Base-by-base conservation (phyloP, 2,113 vertebrate species). In the Ploceus nigricollis region DNA sequence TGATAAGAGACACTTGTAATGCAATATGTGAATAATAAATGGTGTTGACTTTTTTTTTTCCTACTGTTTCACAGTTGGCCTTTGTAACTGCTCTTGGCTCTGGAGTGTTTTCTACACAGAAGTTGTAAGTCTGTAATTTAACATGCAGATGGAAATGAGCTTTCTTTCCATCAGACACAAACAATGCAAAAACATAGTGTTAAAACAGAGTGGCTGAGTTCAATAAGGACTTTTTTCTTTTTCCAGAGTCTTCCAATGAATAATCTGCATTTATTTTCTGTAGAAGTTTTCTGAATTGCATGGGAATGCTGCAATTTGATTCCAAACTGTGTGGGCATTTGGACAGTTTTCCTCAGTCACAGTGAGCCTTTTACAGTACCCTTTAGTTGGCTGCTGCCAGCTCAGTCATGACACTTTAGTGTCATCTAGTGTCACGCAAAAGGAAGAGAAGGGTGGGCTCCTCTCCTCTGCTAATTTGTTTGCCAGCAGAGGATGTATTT, bases 1-100 rank as follows among this genome's bases (percentile, higher is more conserved):
- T 94, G 85, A 91, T 54, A 94, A 95, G 92, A 96, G 95, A 95
- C 96, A 96, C 93, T 97, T 97, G 91, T 93, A 94, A 97, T 97
- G 96, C 97, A 97, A 96, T 97, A 90, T 98, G 98, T 98, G 98
- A 98, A 98, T 98, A 98, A 97, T 97, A 93, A 96, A 93, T 97
- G 96, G 92, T 96, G 97, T 98, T 97, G 97, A 94, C 95, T 97
- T 96, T 86, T 94, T 94, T 77, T 97, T 89, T 37, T 23, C 63
- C 97, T 98, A 82, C 97, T 96, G 94, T 97, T 98, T 98, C 98
- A 98, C 97, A 97, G 96, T 98, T 96, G 96, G 97, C 97, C 97
- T 98, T 98, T 98, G 96, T 98, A 95, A 96, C 96, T 97, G 86
- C 93, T 96, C 6, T 94, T 88, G 92, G 94, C 91, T 95, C 90